phyloP scores from a whole-genome alignment of 2,888 invertebrate species.

The Ypsolopha sequella region DNA sequence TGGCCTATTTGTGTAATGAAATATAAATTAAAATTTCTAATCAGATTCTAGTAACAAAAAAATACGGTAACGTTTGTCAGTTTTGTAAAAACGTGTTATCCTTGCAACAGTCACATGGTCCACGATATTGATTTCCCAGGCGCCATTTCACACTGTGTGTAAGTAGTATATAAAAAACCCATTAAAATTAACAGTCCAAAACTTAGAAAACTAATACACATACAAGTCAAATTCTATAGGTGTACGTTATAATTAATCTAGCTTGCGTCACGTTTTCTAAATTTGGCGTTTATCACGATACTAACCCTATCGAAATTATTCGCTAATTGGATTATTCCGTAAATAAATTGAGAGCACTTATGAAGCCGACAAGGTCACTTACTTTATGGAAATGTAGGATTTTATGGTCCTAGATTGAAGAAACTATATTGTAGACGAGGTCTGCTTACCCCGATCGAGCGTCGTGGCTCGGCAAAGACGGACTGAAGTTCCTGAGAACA shows the following conservation, averaged over 20 bases:
- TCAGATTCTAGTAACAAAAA: no score
- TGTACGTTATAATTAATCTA: neutral
- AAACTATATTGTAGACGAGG: constrained; percentile 11
- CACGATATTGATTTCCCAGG: constrained; percentile 39
- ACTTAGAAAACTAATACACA: neutral
- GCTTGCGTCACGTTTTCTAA: constrained; percentile 11
- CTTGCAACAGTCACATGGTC: constrained; percentile 22
- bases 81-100: no score
- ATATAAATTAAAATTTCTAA: no score
- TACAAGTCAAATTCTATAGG: neutral
- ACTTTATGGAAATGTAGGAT: constrained; percentile 54
- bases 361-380: constrained; percentile 24
- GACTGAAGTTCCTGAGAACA: constrained; percentile 35
- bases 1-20: no score
- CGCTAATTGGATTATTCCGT: no score
- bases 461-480: constrained; percentile 24
- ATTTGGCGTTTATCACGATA: no score
- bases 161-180: constrained; percentile 8
- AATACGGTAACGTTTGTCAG: no score
- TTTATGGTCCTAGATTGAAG: constrained; percentile 40
- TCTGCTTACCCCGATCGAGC: neutral
- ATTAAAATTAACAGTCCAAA: constrained; percentile 4
- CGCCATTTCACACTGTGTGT: constrained; percentile 26
- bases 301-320: no score
- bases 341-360: no score